Evolutionary conservation across 1,140 invertebrate species (phyloP), one percentile per base, ranked within the genome.

Genomic region (Pseudomyrmex dendroicus): DNA sequence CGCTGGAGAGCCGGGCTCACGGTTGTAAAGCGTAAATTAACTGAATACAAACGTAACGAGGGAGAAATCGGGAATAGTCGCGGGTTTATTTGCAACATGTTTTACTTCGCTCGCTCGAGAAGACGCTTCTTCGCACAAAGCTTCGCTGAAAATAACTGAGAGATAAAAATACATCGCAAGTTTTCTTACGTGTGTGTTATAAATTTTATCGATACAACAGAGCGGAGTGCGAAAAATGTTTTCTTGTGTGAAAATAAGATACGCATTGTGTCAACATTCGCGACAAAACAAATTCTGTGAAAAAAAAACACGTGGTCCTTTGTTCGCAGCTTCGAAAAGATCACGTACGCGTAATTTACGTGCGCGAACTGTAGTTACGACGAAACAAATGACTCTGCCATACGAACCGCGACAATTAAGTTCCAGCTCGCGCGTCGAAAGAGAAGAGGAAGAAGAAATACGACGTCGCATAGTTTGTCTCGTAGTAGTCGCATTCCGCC

Each of bases 401-500:
- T 20, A 1, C 62, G 17, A 56, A 46, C 4, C 15, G 15, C 35
- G 20, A 70, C 20, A 12, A 48, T 1, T 56, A 70, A 70, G 22
- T 48, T 20, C 9, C 7, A n/a, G 35, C 10, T 67, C 48, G 15
- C 66, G 20, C 66, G 44, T 8, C 8, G 10, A 80, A 50, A 59
- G 22, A 20, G 52, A 44, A 9, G 66, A 50, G 35, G 68, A 50
- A 54, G 20, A 44, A 50, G 52, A 54, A 63, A 59, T 22, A 66
- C n/a, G 35, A 4, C 25, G 48, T 57, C 35, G 61, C 64, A 63
- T 59, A 57, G 52, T 62, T 62, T 59, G 68, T 17, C 70, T 66
- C 13, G n/a, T 13, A n/a, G 62, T 50, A 44, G 59, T 83, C 78
- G 50, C 68, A 52, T 74, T 68, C 78, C 63, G n/a, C 74, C 61